These are phyloP conservation scores for Rana temporaria DNA, from an alignment of 2,113 vertebrate genomes.

Conservation along the genomic window DNA sequence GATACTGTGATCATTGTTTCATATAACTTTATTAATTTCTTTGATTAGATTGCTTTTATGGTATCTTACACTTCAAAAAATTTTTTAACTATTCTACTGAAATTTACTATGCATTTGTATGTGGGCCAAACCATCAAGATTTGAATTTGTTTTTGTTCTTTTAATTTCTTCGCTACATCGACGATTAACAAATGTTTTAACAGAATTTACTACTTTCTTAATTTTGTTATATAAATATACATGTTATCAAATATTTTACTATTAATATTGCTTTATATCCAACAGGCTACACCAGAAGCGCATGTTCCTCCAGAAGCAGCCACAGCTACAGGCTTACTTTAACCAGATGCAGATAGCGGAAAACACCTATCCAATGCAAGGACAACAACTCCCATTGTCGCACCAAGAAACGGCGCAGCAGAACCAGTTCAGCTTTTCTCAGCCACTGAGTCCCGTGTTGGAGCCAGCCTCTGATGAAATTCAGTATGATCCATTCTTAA, in stretches of 20 bases:
- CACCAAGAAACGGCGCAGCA: constrained; percentile 67
- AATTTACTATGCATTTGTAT: no score
- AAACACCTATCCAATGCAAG: constrained; percentile 75
- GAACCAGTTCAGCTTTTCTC: constrained; percentile 70
- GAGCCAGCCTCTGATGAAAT: constrained; percentile 77
- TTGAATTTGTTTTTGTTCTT: no score
- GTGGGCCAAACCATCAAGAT: no score
- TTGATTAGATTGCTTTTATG: no score
- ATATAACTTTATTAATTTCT: no score
- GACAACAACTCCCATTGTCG: constrained; percentile 67
- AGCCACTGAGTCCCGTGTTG: constrained; percentile 76
- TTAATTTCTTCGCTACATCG: no score
- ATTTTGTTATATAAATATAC: no score
- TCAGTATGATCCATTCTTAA: constrained; percentile 74
- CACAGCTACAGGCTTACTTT: constrained; percentile 93
- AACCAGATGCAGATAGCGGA: constrained; percentile 99
- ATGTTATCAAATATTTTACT: neutral
- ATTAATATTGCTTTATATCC: constrained; percentile 50
- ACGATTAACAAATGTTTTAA: no score
- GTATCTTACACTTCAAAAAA: no score
- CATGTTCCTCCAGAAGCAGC: constrained; percentile 92
- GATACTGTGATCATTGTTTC: no score
- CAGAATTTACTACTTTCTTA: no score
- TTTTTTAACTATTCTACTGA: no score
- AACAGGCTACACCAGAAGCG: constrained; percentile 93